A percentile compares a stretch with the other conserved stretches of the same genome.
Conservation (phyloP, 2,113 vertebrate genomes). For the Platichthys flesus region DNA sequence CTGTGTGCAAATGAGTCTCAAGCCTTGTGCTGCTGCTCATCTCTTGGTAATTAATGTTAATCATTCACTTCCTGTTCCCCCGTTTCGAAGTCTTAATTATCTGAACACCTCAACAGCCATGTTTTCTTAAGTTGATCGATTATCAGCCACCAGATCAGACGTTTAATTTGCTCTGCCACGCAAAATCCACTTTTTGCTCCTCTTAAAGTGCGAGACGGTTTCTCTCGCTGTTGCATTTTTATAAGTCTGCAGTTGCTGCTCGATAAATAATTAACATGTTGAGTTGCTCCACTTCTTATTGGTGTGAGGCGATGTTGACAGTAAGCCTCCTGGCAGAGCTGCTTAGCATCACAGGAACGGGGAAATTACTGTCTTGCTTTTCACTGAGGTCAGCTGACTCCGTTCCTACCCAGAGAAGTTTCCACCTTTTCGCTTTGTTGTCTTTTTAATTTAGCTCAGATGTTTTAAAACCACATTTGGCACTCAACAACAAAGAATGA, state of each 20-base stretch:
- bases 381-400: constrained; percentile 58
- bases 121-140: constrained; percentile 6
- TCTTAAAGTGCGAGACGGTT: constrained; percentile 27
- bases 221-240: constrained; percentile 32
- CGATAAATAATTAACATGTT: constrained; percentile 73
- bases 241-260: constrained; percentile 44
- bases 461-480: constrained; percentile 17
- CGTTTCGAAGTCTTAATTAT: neutral
- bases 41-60: constrained; percentile 19
- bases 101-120: constrained; percentile 11
- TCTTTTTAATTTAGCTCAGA: constrained; percentile 25
- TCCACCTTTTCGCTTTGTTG: constrained; percentile 23
- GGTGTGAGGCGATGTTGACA: constrained; percentile 72
- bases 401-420: constrained; percentile 27
- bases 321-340: constrained; percentile 64
- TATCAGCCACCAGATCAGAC: constrained; percentile 10
- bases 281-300: constrained; percentile 63
- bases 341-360: constrained; percentile 66
- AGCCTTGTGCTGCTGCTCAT: neutral
- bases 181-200: constrained; percentile 19
- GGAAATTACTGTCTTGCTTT: constrained; percentile 47
- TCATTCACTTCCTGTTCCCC: constrained; percentile 21
- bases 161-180: constrained; percentile 34
- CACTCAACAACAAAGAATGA: constrained; percentile 5
- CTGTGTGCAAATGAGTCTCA: constrained; percentile 12